These are phyloP conservation scores for Lithophane socia DNA, from an alignment of 2,888 invertebrate genomes.

Conservation along the genomic window DNA sequence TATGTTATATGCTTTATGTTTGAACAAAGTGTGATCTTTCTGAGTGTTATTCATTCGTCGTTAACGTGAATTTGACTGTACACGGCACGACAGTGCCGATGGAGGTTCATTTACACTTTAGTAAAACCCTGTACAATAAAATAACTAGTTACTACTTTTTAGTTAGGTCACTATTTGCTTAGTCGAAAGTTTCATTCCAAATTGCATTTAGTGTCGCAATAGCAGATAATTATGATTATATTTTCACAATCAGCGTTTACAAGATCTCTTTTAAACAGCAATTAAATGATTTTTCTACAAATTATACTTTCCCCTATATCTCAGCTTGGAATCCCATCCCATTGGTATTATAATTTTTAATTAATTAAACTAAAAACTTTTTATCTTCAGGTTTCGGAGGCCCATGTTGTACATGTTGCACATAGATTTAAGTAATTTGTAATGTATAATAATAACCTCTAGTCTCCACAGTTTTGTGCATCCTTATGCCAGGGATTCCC, in stretches of 20 bases:
- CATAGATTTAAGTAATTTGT: too few species aligned
- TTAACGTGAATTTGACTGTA: neutral
- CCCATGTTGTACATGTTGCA: too few species aligned
- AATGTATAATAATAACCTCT: too few species aligned
- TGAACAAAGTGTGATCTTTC: neutral
- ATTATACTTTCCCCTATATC: too few species aligned
- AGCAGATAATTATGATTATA: neutral
- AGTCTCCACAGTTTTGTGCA: neutral
- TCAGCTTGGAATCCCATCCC: too few species aligned
- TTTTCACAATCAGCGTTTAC: neutral
- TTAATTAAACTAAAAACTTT: neutral
- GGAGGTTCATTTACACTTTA: neutral
- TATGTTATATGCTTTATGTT: too few species aligned
- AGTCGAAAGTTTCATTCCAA: neutral
- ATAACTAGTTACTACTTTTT: neutral
- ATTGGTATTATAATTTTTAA: too few species aligned
- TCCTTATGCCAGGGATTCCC: neutral
- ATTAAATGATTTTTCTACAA: neutral
- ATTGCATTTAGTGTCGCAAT: neutral
- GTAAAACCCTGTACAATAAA: neutral
- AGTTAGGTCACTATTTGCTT: neutral
- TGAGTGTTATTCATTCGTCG: neutral
- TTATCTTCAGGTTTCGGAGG: neutral
- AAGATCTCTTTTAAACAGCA: neutral
- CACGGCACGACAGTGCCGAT: neutral